Percentiles rank a stretch among this genome's conserved stretches.
phyloP scores from a whole-genome alignment of 2,888 invertebrate species.

The Brachylomia viminalis region DNA sequence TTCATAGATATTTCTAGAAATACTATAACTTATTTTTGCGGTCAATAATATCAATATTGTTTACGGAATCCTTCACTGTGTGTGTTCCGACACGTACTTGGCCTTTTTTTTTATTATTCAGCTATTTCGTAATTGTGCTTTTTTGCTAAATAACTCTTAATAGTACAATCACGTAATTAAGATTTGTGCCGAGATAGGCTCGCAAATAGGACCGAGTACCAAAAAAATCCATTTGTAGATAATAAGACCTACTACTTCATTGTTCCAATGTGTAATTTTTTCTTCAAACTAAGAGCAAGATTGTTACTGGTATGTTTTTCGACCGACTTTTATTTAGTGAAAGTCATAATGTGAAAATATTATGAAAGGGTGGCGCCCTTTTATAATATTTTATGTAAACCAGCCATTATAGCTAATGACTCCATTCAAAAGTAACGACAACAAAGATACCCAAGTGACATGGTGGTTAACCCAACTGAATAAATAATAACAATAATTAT shows the following conservation, averaged over 20 bases:
- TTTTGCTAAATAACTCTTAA: not conserved
- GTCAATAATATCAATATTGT: not conserved
- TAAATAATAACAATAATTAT: not conserved
- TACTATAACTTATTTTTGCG: not conserved
- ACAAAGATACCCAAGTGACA: not conserved
- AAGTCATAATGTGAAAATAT: not conserved
- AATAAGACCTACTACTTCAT: not conserved
- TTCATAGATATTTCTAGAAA: not conserved
- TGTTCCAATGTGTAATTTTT: too few species aligned
- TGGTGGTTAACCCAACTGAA: not conserved
- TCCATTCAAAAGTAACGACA: conserved; percentile 4
- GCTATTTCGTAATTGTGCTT: not conserved
- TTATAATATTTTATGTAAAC: not conserved
- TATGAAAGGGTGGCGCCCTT: not conserved
- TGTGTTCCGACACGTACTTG: not conserved
- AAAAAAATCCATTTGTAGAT: not conserved
- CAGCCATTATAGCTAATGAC: not conserved
- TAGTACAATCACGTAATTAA: not conserved
- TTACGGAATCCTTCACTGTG: not conserved
- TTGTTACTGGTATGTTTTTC: not conserved
- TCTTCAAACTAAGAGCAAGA: not conserved
- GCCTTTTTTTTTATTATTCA: not conserved
- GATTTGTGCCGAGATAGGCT: not conserved
- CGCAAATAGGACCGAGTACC: not conserved
- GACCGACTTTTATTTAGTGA: not conserved